Conservation (phyloP, 1,140 invertebrate species). For the Zaprionus davidi region DNA sequence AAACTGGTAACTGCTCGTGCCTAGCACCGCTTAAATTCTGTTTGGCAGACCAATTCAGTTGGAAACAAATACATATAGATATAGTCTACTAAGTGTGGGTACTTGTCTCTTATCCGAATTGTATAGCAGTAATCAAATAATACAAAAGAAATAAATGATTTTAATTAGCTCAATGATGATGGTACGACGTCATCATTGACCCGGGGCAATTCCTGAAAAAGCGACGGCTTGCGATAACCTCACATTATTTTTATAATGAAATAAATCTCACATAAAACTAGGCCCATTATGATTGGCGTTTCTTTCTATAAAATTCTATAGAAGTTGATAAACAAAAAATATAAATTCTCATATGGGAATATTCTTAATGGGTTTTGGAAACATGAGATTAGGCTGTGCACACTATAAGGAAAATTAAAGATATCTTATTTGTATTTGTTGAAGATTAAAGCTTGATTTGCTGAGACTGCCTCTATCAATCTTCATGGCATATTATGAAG, state of each 20-base stretch:
- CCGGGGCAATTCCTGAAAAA: background rate
- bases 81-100: background rate
- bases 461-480: no score
- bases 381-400: no score
- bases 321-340: no score
- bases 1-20: conserved; percentile 40
- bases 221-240: background rate
- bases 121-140: conserved; percentile 33
- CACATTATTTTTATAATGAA: background rate
- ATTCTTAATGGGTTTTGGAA: no score
- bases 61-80: background rate
- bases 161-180: conserved; percentile 27
- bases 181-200: background rate
- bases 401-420: no score
- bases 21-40: conserved; percentile 33
- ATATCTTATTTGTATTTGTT: no score
- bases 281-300: no score
- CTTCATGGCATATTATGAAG: no score
- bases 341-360: no score
- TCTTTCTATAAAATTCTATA: no score
- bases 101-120: conserved; percentile 12
- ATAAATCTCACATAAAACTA: background rate
- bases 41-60: conserved; percentile 11
- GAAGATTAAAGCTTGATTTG: background rate
- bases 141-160: conserved; percentile 1